A percentile compares a stretch with the other conserved stretches of the same genome.
phyloP scores from a whole-genome alignment of 2,888 invertebrate genomes.

The Chirona hameri region DNA sequence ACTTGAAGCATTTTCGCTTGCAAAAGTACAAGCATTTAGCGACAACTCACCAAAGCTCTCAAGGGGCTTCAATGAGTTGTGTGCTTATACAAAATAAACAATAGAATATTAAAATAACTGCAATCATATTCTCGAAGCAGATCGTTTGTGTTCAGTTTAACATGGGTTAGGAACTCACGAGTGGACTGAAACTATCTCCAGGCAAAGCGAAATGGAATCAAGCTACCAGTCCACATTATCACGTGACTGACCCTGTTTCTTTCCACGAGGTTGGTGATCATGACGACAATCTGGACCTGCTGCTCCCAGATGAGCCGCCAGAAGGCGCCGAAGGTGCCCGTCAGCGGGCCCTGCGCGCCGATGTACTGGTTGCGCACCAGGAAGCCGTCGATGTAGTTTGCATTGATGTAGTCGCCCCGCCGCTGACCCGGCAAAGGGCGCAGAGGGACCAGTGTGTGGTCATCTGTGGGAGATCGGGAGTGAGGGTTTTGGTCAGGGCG shows the following conservation, averaged over 20 bases:
- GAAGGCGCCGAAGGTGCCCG: slow-evolving; percentile 87
- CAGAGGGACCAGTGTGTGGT: slow-evolving; percentile 84
- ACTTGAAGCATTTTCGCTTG: too few species aligned
- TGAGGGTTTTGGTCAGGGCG: not conserved
- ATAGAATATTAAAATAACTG: too few species aligned
- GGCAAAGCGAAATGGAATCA: too few species aligned
- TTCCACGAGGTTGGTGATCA: slow-evolving; percentile 96
- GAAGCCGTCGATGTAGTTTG: slow-evolving; percentile 91
- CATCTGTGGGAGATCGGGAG: slow-evolving; percentile 58
- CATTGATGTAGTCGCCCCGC: slow-evolving; percentile 88
- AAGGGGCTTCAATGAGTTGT: too few species aligned
- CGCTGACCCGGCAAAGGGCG: slow-evolving; percentile 69
- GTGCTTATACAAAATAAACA: too few species aligned
- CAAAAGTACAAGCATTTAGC: too few species aligned
- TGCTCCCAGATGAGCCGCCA: slow-evolving; percentile 99
- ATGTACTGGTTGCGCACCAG: slow-evolving; percentile 80
- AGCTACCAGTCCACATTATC: too few species aligned
- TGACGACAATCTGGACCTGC: slow-evolving; percentile 84
- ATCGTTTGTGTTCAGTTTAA: too few species aligned
- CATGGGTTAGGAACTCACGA: too few species aligned
- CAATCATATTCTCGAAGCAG: too few species aligned
- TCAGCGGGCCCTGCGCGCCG: slow-evolving; percentile 92
- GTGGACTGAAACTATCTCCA: too few species aligned
- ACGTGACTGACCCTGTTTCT: slow-evolving; percentile 69
- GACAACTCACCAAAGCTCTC: too few species aligned